Conservation (phyloP, 2,888 invertebrate genomes). For the Trichogramma dendrolimi region DNA sequence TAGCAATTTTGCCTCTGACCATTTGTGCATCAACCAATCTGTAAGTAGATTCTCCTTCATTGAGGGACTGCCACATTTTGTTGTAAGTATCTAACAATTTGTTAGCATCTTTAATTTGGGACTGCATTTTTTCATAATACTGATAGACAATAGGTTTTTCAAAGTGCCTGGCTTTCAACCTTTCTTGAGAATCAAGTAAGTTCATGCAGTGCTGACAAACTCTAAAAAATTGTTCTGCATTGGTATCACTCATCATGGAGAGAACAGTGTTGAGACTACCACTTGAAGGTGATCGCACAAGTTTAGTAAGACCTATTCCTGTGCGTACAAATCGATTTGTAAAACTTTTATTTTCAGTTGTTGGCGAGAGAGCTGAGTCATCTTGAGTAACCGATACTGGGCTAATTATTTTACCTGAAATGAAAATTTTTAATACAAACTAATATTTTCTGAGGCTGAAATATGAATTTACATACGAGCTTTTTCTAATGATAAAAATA, state of each 20-base stretch:
- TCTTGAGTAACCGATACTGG: slow-evolving; percentile 51
- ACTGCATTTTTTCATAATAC: slow-evolving; percentile 77
- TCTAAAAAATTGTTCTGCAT: slow-evolving; percentile 61
- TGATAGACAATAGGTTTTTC: slow-evolving; percentile 75
- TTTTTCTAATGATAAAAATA: slow-evolving; percentile 72
- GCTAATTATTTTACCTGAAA: slow-evolving; percentile 58
- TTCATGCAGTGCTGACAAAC: slow-evolving; percentile 75
- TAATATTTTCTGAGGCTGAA: background rate
- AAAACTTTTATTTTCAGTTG: slow-evolving; percentile 38
- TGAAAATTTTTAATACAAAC: background rate
- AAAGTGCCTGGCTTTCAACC: slow-evolving; percentile 75
- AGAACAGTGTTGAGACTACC: slow-evolving; percentile 53
- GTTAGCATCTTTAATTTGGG: slow-evolving; percentile 70
- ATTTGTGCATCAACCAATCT: slow-evolving; percentile 79
- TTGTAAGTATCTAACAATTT: slow-evolving; percentile 55
- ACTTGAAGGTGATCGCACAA: slow-evolving; percentile 52
- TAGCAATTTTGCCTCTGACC: slow-evolving; percentile 76
- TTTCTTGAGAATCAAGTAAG: slow-evolving; percentile 72
- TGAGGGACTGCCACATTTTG: slow-evolving; percentile 60
- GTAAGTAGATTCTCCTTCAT: slow-evolving; percentile 87
- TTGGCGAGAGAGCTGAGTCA: slow-evolving; percentile 44
- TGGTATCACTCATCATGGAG: slow-evolving; percentile 45
- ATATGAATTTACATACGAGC: slow-evolving; percentile 62
- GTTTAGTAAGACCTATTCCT: slow-evolving; percentile 45
- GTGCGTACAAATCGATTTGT: slow-evolving; percentile 43